Conservation (phyloP, 2,113 vertebrate genomes). For the Myotis yumanensis region DNA sequence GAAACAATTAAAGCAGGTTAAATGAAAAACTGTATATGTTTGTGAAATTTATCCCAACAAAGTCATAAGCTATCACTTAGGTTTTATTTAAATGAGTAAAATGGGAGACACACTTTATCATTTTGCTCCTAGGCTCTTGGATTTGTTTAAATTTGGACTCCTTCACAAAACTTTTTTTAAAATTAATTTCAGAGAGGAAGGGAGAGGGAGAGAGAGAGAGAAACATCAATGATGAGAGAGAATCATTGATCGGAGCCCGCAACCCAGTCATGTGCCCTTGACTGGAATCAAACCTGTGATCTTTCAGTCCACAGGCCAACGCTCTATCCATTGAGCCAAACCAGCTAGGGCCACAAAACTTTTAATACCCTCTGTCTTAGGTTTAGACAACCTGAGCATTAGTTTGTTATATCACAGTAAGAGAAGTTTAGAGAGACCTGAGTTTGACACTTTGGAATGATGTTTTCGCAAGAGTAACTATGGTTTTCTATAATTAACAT, state of each 20-base stretch:
- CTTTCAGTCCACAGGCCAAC: no score
- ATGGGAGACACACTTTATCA: neutral
- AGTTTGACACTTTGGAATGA: neutral
- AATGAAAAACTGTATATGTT: constrained; percentile 52
- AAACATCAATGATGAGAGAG: no score
- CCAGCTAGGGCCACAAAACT: neutral
- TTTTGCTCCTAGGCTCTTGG: neutral
- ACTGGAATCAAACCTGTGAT: no score
- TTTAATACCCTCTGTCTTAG: neutral
- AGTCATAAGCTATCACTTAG: neutral
- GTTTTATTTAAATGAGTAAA: constrained; percentile 47
- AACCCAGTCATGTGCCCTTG: no score
- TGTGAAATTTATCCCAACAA: constrained; percentile 24
- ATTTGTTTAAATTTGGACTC: neutral
- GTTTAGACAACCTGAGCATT: neutral
- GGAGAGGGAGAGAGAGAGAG: no score
- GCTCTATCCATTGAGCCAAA: no score
- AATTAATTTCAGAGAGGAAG: no score
- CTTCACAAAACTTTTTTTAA: neutral
- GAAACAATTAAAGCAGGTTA: constrained; percentile 53
- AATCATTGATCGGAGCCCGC: no score
- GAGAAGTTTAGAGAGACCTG: neutral
- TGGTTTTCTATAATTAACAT: neutral
- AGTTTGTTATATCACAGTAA: neutral
- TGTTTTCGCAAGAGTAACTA: neutral